These are phyloP conservation scores for Plagodis dolabraria DNA, from an alignment of 2,888 invertebrate genomes.

Conservation along the genomic window DNA sequence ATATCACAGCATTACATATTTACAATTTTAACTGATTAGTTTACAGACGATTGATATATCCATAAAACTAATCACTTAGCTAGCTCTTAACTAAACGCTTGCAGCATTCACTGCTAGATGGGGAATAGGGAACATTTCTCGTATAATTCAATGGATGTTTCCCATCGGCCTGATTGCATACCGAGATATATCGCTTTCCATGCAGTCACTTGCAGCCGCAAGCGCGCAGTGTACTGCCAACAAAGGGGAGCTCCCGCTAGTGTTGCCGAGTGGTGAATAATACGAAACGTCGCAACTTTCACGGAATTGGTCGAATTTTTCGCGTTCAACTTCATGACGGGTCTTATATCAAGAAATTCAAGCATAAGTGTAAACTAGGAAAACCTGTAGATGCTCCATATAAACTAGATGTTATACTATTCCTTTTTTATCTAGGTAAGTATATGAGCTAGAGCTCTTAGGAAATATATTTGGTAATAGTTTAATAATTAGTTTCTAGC, in stretches of 20 bases:
- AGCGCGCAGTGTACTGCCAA: slow-evolving; percentile 33
- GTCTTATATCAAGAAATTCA: too few relatives aligned
- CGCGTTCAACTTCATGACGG: background rate
- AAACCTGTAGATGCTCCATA: too few relatives aligned
- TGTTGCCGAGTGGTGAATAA: slow-evolving; percentile 17
- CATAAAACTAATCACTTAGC: background rate
- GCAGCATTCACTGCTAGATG: background rate
- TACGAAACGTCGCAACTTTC: slow-evolving; percentile 11
- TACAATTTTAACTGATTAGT: too few relatives aligned
- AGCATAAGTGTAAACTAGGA: too few relatives aligned
- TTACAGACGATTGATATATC: too few relatives aligned
- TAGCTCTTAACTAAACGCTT: background rate
- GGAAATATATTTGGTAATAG: too few relatives aligned
- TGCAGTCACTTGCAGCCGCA: slow-evolving; percentile 38
- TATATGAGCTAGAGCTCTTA: too few relatives aligned
- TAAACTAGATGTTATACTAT: too few relatives aligned
- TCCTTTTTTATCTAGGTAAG: too few relatives aligned
- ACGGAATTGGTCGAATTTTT: slow-evolving; percentile 15
- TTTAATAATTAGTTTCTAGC: too few relatives aligned
- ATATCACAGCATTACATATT: too few relatives aligned
- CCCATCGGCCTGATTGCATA: slow-evolving; percentile 31
- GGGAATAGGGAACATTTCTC: slow-evolving; percentile 21
- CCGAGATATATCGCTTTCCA: slow-evolving; percentile 34
- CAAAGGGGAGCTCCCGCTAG: slow-evolving; percentile 17
- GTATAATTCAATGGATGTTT: slow-evolving; percentile 29